Conservation (phyloP, 2,888 invertebrate species). For the Carpatolechia fugitivella region DNA sequence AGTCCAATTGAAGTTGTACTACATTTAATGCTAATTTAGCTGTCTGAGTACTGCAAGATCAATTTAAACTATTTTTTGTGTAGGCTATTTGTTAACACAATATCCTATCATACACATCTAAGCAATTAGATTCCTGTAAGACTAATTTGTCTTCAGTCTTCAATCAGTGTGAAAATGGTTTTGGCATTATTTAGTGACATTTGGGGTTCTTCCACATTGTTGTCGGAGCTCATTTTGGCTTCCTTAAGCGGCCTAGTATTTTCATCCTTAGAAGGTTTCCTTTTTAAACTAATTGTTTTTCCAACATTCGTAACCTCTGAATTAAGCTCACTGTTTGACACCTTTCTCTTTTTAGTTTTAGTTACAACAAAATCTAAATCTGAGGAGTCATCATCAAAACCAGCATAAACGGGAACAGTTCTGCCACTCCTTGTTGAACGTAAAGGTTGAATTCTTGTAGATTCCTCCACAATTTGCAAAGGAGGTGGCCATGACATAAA, state of each 20-base stretch:
- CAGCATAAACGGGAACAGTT: conserved; percentile 63
- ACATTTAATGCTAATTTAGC: too few species aligned
- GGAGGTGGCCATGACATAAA: conserved; percentile 67
- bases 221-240: conserved; percentile 41
- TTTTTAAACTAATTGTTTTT: conserved; percentile 61
- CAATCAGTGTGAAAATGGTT: conserved; percentile 44
- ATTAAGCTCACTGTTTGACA: conserved; percentile 52
- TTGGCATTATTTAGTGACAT: conserved; percentile 34
- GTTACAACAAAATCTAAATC: conserved; percentile 63
- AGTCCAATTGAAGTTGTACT: too few species aligned
- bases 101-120: too few species aligned
- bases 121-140: too few species aligned
- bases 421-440: conserved; percentile 69
- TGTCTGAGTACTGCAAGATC: too few species aligned
- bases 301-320: conserved; percentile 52
- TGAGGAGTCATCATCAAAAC: conserved; percentile 68
- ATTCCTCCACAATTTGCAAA: conserved; percentile 65
- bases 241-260: conserved; percentile 51
- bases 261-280: conserved; percentile 63
- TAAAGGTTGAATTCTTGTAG: conserved; percentile 54
- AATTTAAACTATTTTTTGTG: too few species aligned
- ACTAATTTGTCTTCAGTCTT: conserved; percentile 46
- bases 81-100: too few species aligned
- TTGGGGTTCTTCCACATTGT: conserved; percentile 22
- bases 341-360: conserved; percentile 63